Conservation (phyloP, 2,113 vertebrate species). For the Actinemys pallida region DNA sequence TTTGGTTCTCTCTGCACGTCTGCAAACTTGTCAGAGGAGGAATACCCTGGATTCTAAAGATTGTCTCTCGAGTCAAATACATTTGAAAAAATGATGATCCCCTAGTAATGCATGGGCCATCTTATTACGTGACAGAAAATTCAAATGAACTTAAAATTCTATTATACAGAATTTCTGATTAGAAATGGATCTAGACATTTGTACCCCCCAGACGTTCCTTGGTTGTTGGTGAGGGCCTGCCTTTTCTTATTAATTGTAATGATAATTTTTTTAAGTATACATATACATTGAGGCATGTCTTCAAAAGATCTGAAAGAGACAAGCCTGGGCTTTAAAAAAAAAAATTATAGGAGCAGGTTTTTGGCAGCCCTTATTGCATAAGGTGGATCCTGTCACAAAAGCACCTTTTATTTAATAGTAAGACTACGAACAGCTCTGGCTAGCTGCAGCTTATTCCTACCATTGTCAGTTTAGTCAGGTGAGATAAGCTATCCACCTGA, state of each 20-base stretch:
- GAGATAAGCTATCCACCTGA: neutral
- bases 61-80: neutral
- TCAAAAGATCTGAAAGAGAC: slow-evolving; percentile 28
- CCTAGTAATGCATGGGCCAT: neutral
- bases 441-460: slow-evolving; percentile 34
- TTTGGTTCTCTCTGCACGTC: slow-evolving; percentile 36
- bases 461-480: neutral
- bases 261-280: slow-evolving; percentile 21
- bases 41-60: slow-evolving; percentile 30
- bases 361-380: slow-evolving; percentile 18
- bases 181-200: neutral
- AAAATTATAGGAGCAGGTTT: slow-evolving; percentile 25
- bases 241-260: neutral
- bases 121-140: neutral
- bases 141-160: neutral
- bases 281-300: slow-evolving; percentile 21
- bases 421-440: slow-evolving; percentile 8
- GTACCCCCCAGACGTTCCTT: neutral
- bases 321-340: slow-evolving; percentile 36
- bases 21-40: slow-evolving; percentile 3
- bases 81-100: neutral
- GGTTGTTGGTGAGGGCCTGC: neutral
- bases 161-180: neutral
- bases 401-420: slow-evolving; percentile 44
- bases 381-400: slow-evolving; percentile 58